Evolutionary conservation across 2,888 invertebrate genomes (phyloP).

Genomic region (Phytoseiulus persimilis): DNA sequence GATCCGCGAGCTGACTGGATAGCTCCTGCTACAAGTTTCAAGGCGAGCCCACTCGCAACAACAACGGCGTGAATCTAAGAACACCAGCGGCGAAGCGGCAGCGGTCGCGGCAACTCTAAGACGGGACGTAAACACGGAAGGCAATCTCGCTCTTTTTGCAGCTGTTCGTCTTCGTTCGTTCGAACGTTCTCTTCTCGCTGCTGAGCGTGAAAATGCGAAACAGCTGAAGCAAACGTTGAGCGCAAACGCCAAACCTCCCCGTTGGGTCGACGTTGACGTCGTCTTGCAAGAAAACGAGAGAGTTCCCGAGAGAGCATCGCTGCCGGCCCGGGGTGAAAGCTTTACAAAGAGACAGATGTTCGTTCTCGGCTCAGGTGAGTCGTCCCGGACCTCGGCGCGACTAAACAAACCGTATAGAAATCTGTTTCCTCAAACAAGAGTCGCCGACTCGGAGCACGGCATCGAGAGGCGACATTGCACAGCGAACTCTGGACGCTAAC

Average conservation of each 20-base stretch:
- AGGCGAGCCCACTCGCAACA: neutral
- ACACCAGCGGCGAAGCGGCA: neutral
- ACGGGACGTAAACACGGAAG: constrained; percentile 5
- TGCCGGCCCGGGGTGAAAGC: neutral
- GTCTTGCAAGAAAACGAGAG: neutral
- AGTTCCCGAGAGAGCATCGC: neutral
- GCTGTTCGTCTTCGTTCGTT: neutral
- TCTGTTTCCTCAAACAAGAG: neutral
- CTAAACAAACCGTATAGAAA: neutral
- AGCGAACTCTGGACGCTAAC: no score
- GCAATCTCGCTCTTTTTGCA: neutral
- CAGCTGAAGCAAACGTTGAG: neutral
- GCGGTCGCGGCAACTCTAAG: neutral
- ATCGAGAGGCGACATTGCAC: no score
- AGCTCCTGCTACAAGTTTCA: neutral
- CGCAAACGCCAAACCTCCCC: neutral
- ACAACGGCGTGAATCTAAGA: neutral
- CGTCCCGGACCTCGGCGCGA: no score
- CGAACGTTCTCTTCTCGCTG: neutral
- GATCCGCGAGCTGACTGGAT: neutral
- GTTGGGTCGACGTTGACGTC: neutral
- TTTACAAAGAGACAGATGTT: neutral
- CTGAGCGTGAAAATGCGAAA: constrained; percentile 5
- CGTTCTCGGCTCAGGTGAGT: neutral
- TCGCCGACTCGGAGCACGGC: no score